Evolutionary conservation across 2,888 invertebrate species (phyloP).

Genomic region (Pyrochroa serraticornis): DNA sequence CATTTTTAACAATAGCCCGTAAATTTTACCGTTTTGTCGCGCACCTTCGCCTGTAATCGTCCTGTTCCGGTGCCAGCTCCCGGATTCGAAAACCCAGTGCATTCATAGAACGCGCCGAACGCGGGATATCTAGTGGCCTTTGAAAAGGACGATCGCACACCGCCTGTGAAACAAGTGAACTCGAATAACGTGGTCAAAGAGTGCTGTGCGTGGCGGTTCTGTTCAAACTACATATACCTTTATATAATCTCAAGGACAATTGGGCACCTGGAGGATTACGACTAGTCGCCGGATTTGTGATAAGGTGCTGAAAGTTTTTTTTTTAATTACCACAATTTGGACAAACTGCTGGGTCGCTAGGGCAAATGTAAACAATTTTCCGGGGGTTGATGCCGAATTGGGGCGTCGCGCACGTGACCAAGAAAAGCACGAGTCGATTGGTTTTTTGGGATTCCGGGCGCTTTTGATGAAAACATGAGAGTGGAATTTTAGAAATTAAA

Average conservation of each 20-base stretch:
- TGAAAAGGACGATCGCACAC: conserved; percentile 43
- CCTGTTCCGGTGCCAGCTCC: conserved; percentile 44
- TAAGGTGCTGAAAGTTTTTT: conserved; percentile 12
- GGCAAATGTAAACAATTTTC: too few relatives aligned
- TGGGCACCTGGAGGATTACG: conserved; percentile 21
- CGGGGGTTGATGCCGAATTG: too few relatives aligned
- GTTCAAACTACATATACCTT: conserved; percentile 10
- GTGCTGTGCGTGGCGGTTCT: conserved; percentile 38
- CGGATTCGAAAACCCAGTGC: conserved; percentile 50
- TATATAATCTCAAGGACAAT: conserved; percentile 18
- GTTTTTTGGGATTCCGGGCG: too few relatives aligned
- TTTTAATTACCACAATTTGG: too few relatives aligned
- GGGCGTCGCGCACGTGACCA: too few relatives aligned
- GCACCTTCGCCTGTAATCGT: conserved; percentile 36
- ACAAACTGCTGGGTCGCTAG: too few relatives aligned
- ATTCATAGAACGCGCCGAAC: conserved; percentile 42
- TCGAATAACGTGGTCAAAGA: conserved; percentile 49
- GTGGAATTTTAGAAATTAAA: too few relatives aligned
- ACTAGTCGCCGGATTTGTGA: conserved; percentile 10
- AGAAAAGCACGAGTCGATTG: too few relatives aligned
- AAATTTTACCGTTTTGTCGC: conserved; percentile 23
- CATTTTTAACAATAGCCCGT: neutral
- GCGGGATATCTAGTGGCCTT: conserved; percentile 48
- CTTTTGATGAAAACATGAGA: too few relatives aligned
- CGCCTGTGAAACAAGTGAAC: conserved; percentile 42